Evolutionary conservation across 2,113 vertebrate species (phyloP), one percentile per base, ranked within the genome.

Genomic region (Proterorhinus semilunaris): DNA sequence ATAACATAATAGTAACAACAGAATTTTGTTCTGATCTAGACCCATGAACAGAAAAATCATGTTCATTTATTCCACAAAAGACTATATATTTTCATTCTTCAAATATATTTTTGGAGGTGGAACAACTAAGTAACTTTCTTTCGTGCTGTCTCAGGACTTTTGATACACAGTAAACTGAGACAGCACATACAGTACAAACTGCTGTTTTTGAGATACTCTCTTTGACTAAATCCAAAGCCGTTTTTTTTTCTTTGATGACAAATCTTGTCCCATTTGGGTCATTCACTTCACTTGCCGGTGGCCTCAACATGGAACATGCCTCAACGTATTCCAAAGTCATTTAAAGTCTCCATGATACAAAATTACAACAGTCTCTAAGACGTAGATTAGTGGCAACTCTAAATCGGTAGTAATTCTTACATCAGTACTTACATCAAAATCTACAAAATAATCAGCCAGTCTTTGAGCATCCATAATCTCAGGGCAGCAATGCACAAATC

Each of bases 391-490:
- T 16, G 4, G 58, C 44, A 8, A n/a, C 36, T 59, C 36, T 43
- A 59, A 43, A 43, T 43, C 57, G 13, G 13, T n/a, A n/a, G 36
- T 45, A 45, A 61, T 7, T 61, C 58, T 45, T 42, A n/a, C n/a
- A n/a, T n/a, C n/a, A 12, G 54, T 13, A 44, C 55, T 58, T 58
- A 58, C 58, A 61, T 61, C 42, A 63, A 63, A 21, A 63, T 16
- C 6, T 15, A 63, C 62, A 47, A 47, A 10, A 63, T 48, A 63
- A 63, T 47, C 44, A 16, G 61, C 57, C 48, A 58, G 62, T 15
- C 4, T 59, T 12, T 50, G 48, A 54, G 15, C 72, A 68, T 46
- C 66, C 63, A 54, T 50, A 70, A 75, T 77, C 74, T 71, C 71
- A 57, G 62, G 46, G 65, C 66, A 62, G 51, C 43, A 9, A 69